Evolutionary conservation across 2,113 vertebrate genomes (phyloP), one percentile per base, ranked within the genome.

Genomic region (Sinosuthora webbiana): DNA sequence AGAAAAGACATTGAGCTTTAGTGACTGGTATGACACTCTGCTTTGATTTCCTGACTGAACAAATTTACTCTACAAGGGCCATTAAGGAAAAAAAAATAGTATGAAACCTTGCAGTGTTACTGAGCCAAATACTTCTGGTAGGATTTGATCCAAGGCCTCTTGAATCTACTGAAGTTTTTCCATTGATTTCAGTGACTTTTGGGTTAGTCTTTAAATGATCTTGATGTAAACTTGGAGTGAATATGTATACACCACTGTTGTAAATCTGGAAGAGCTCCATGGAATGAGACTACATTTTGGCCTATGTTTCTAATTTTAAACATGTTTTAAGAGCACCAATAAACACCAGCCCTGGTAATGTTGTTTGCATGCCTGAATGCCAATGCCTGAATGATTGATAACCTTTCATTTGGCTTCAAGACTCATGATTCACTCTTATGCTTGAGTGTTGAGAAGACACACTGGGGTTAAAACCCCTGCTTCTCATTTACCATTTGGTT

Each of bases 231-330:
- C 85, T 89, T 93, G 67, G 78, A 95, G 44, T 74, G 77, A 93
- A 49, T 82, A 70, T 55, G 45, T 93, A 50, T 82, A 76, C 9
- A 7, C 59, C 44, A 50, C 84, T 93, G 9, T 69, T 91, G 49
- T 76, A 77, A 93, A 77, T 65, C 87, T 97, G 87, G 93, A 96
- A 45, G 42, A 83, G 50, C 55, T 94, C 85, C 93, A 86, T 77
- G 42, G 63, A 91, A 82, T 95, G 82, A 95, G 82, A 45, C 55
- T 93, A 23, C 71, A 68, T 65, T 93, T 93, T 93, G 91, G 67
- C 74, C 70, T 71, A 62, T 74, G 50, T 85, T 96, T 97, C 89
- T 94, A 79, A 94, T 95, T 95, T 96, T 95, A 91, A 95, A 83
- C 5, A 35, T 75, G 37, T 91, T 94, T 94, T 95, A 94, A 85